A percentile compares a stretch with the other conserved stretches of the same genome.
phyloP scores from a whole-genome alignment of 2,888 invertebrate species.

The Epiblema foenella region DNA sequence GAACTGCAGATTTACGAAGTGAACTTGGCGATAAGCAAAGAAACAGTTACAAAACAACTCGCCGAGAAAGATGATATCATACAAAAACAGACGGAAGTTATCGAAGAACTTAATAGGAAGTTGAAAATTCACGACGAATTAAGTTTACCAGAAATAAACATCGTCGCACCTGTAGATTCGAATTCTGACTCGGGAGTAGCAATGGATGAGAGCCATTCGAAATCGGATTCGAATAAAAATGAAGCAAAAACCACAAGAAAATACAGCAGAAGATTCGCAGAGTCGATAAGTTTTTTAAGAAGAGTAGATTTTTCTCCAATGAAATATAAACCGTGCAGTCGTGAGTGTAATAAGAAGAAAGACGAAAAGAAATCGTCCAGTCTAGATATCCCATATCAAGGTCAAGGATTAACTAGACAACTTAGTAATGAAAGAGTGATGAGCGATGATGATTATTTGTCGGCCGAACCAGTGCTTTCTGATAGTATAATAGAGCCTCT shows the following conservation, averaged over 20 bases:
- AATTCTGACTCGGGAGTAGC: conserved; percentile 81
- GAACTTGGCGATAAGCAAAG: conserved; percentile 73
- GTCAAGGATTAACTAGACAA: conserved; percentile 64
- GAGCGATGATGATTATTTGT: conserved; percentile 70
- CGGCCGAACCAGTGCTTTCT: conserved; percentile 66
- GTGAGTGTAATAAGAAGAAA: conserved; percentile 70
- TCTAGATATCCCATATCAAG: conserved; percentile 64
- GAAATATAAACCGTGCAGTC: conserved; percentile 74
- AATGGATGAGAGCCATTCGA: conserved; percentile 67
- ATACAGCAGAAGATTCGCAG: conserved; percentile 76
- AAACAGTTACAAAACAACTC: conserved; percentile 72
- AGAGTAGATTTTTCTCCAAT: conserved; percentile 81
- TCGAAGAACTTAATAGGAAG: conserved; percentile 71
- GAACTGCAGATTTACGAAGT: conserved; percentile 79
- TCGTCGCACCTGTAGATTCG: conserved; percentile 65
- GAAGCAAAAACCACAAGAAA: conserved; percentile 72
- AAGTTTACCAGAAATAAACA: conserved; percentile 68
- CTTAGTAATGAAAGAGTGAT: conserved; percentile 67
- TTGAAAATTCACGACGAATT: conserved; percentile 61
- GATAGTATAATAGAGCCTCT: conserved; percentile 67
- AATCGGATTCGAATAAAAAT: conserved; percentile 62
- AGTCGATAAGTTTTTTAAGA: conserved; percentile 77
- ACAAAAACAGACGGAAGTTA: conserved; percentile 67
- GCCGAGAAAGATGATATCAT: conserved; percentile 76
- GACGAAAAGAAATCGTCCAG: conserved; percentile 70